phyloP scores from a whole-genome alignment of 2,797 vertebrate species.

The Podargus strigoides region DNA sequence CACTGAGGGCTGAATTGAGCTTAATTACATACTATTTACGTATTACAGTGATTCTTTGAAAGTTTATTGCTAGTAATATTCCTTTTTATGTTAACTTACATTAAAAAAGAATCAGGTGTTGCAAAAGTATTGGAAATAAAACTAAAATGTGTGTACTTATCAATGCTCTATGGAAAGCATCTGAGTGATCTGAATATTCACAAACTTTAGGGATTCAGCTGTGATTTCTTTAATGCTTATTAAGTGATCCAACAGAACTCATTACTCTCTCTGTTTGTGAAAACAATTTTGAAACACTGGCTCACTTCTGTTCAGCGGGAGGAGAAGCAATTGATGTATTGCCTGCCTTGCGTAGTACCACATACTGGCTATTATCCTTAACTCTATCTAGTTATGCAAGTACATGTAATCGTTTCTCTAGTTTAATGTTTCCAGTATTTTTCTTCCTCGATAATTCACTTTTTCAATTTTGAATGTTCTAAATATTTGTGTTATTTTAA shows the following conservation, averaged over 20 bases:
- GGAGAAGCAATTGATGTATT: fast-evolving
- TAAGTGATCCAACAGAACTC: not conserved
- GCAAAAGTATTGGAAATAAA: not conserved
- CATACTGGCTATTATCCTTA: not conserved
- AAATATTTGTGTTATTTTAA: not conserved
- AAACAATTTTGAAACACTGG: not conserved
- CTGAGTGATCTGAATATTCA: not conserved
- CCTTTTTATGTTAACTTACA: not conserved
- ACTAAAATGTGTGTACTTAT: not conserved
- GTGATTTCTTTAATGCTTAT: not conserved
- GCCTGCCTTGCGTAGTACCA: not conserved
- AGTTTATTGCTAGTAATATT: not conserved
- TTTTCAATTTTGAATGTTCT: not conserved
- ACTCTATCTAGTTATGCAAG: not conserved
- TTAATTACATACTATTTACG: not conserved
- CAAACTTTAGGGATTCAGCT: not conserved
- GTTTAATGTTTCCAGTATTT: not conserved
- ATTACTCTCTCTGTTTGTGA: not conserved
- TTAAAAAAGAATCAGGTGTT: not conserved
- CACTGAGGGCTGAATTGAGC: not conserved
- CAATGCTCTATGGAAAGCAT: not conserved
- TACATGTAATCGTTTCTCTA: not conserved
- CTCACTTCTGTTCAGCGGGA: not conserved
- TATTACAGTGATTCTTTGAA: not conserved
- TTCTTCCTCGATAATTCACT: not conserved